These are phyloP conservation scores for Tympanoctomys barrerae DNA, from an alignment of 2,797 vertebrate genomes.

Conservation along the genomic window DNA sequence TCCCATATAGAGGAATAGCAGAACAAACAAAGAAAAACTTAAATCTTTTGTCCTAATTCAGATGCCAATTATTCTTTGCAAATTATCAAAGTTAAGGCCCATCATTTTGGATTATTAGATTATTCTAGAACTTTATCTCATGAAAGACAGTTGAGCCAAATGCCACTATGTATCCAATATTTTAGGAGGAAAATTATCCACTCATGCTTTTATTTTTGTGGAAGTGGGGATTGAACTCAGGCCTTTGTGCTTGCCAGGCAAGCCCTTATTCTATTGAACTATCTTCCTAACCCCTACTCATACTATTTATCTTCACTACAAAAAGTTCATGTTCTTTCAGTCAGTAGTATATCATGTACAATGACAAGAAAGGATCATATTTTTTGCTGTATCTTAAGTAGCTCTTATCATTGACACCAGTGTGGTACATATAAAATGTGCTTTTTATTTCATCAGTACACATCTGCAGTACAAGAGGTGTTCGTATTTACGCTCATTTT, in stretches of 20 bases:
- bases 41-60: background rate
- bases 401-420: background rate
- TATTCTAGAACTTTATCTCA: background rate
- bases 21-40: background rate
- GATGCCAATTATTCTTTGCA: background rate
- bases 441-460: background rate
- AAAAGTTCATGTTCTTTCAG: background rate
- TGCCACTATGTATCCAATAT: background rate
- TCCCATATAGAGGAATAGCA: background rate
- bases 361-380: background rate
- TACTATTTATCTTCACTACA: background rate
- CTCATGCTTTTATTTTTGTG: too few species aligned
- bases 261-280: too few species aligned
- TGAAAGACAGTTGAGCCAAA: background rate
- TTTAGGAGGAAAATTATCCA: background rate
- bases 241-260: too few species aligned
- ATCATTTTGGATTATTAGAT: background rate
- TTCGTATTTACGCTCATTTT: background rate
- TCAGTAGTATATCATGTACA: background rate
- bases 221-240: too few species aligned
- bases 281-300: too few species aligned
- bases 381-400: background rate
- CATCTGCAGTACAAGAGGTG: background rate
- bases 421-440: background rate
- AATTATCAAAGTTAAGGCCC: background rate